phyloP scores from a whole-genome alignment of 2,797 vertebrate species.

The Rhynchotus rufescens region DNA sequence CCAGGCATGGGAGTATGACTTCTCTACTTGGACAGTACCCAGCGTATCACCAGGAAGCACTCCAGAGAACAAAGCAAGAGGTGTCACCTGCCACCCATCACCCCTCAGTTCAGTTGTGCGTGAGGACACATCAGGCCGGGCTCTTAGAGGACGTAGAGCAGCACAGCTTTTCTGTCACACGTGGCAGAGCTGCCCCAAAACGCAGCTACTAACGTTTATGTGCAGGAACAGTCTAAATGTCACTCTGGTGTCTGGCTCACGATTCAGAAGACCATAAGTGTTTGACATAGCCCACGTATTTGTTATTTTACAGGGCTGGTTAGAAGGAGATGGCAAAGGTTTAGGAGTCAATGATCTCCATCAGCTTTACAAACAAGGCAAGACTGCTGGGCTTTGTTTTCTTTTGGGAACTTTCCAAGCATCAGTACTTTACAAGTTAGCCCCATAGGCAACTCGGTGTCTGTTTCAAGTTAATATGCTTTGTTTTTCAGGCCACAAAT shows the following conservation, averaged over 20 bases:
- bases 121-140: neutral
- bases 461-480: constrained; percentile 67
- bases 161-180: neutral
- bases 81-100: neutral
- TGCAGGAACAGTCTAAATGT: constrained; percentile 6
- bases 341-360: constrained; percentile 63
- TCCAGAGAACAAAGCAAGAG: neutral
- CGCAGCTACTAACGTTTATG: neutral
- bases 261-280: constrained; percentile 26
- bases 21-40: neutral
- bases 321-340: constrained; percentile 59
- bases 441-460: constrained; percentile 27
- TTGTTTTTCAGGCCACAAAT: constrained; percentile 70
- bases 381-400: constrained; percentile 64
- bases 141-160: neutral
- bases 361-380: constrained; percentile 63
- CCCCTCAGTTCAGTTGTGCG: neutral
- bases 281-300: constrained; percentile 44
- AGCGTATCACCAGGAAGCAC: neutral
- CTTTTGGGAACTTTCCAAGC: constrained; percentile 60
- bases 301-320: constrained; percentile 50
- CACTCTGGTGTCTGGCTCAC: constrained; percentile 17
- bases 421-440: constrained; percentile 43
- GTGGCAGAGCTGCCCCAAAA: neutral
- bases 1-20: fast-evolving